phyloP scores from a whole-genome alignment of 2,888 invertebrate genomes.

The Synergus japonicus region DNA sequence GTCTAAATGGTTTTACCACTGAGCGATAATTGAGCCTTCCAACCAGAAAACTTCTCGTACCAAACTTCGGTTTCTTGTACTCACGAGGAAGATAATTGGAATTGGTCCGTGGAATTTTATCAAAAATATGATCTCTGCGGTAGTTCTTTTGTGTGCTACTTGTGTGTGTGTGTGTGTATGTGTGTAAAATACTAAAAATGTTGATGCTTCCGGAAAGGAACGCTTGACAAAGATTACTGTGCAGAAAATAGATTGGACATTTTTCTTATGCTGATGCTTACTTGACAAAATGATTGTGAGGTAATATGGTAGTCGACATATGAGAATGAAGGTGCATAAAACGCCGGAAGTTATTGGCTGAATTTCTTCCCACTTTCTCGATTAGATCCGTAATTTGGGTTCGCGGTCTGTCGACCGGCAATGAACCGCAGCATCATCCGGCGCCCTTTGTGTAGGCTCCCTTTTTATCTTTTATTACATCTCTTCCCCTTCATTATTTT shows the following conservation, averaged over 20 bases:
- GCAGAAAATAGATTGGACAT: not conserved
- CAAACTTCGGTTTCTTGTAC: not conserved
- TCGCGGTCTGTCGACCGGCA: slow-evolving; percentile 49
- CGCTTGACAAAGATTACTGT: not conserved
- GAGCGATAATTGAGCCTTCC: slow-evolving; percentile 7
- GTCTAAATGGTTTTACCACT: slow-evolving; percentile 18
- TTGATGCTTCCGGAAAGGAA: not conserved
- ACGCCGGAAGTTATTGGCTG: slow-evolving; percentile 53
- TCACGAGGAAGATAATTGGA: not conserved
- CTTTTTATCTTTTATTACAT: slow-evolving; percentile 58
- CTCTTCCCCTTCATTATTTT: slow-evolving; percentile 45
- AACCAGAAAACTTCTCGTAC: not conserved
- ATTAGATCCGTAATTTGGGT: slow-evolving; percentile 58
- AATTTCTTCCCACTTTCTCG: slow-evolving; percentile 46
- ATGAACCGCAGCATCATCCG: slow-evolving; percentile 63
- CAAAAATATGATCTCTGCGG: not conserved
- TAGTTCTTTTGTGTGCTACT: not conserved
- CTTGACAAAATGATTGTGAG: slow-evolving; percentile 7
- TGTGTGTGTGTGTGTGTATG: too few relatives aligned
- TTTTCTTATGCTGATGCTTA: not conserved
- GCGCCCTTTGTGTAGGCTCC: slow-evolving; percentile 55
- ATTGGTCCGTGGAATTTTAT: not conserved
- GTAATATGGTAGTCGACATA: not conserved
- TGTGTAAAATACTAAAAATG: not conserved
- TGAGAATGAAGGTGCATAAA: slow-evolving; percentile 16